These are phyloP conservation scores for Rhagium mordax DNA, from an alignment of 2,888 invertebrate genomes.

Conservation along the genomic window DNA sequence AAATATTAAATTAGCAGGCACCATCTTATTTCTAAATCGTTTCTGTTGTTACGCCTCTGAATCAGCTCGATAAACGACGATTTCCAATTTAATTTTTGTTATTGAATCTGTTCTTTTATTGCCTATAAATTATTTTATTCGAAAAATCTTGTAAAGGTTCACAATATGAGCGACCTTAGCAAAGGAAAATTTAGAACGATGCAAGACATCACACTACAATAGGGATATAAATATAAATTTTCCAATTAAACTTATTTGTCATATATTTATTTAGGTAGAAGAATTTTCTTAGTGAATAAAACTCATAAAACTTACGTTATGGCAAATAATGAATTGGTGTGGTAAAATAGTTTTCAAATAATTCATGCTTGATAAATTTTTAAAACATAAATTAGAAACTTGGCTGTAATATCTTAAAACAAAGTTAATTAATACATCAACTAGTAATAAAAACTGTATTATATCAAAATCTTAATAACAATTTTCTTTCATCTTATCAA, in stretches of 20 bases:
- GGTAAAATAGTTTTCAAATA: too few relatives aligned
- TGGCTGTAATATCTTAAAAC: too few relatives aligned
- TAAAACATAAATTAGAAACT: too few relatives aligned
- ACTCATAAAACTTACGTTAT: neutral
- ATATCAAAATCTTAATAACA: too few relatives aligned
- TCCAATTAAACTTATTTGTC: neutral
- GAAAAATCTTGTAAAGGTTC: neutral
- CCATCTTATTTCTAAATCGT: neutral
- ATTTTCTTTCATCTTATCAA: too few relatives aligned
- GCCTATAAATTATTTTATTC: slow-evolving; percentile 11
- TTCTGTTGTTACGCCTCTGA: neutral
- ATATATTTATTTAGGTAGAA: neutral
- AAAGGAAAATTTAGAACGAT: neutral
- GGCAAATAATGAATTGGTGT: too few relatives aligned
- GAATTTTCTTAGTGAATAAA: neutral
- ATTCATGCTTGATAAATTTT: too few relatives aligned
- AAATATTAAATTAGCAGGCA: too few relatives aligned
- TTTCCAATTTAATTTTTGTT: slow-evolving; percentile 13
- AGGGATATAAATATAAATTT: neutral
- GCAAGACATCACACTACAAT: neutral
- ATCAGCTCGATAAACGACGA: neutral
- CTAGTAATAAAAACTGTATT: too few relatives aligned
- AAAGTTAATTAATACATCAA: too few relatives aligned
- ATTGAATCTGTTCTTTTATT: slow-evolving; percentile 4
- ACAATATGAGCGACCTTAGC: slow-evolving; percentile 2